Percentiles rank a stretch among this genome's conserved stretches.
These are phyloP conservation scores for Brachylomia viminalis DNA, from an alignment of 2,888 invertebrate species.

Conservation along the genomic window DNA sequence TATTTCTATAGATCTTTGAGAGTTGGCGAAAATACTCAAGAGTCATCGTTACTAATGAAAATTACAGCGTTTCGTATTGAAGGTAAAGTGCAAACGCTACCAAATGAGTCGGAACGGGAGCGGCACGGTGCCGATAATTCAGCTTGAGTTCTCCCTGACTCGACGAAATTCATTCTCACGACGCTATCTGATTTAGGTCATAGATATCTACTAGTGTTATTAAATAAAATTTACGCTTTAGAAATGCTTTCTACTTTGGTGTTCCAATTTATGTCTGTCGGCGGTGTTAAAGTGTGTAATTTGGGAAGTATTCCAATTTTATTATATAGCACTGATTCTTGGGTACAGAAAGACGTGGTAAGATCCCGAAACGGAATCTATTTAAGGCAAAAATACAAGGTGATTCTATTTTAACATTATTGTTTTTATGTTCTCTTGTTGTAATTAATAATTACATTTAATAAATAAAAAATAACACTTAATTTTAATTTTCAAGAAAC, in stretches of 20 bases:
- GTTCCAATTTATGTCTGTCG: slow-evolving; percentile 57
- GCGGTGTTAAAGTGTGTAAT: slow-evolving; percentile 49
- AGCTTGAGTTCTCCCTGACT: slow-evolving; percentile 77
- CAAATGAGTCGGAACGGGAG: slow-evolving; percentile 82
- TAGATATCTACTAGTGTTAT: slow-evolving; percentile 74
- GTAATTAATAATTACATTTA: not conserved
- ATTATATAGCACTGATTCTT: slow-evolving; percentile 49
- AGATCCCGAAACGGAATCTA: slow-evolving; percentile 27
- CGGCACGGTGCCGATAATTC: slow-evolving; percentile 84
- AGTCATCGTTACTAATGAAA: slow-evolving; percentile 76
- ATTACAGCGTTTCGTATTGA: slow-evolving; percentile 76
- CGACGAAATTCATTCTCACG: slow-evolving; percentile 79
- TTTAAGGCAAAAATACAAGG: slow-evolving; percentile 26
- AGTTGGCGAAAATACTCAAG: slow-evolving; percentile 62
- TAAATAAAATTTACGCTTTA: slow-evolving; percentile 73
- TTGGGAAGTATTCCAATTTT: slow-evolving; percentile 59
- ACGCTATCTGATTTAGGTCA: slow-evolving; percentile 79
- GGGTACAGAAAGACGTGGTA: slow-evolving; percentile 19
- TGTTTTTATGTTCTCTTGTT: not conserved
- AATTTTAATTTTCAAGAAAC: not conserved
- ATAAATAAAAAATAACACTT: not conserved
- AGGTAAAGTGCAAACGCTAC: slow-evolving; percentile 81
- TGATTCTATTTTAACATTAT: slow-evolving; percentile 16
- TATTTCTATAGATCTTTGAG: slow-evolving; percentile 65
- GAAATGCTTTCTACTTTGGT: slow-evolving; percentile 57